Evolutionary conservation across 30 jellyfish, hydroid and myxozoan species (phyloP).

Genomic region (Turritopsis rubra): DNA sequence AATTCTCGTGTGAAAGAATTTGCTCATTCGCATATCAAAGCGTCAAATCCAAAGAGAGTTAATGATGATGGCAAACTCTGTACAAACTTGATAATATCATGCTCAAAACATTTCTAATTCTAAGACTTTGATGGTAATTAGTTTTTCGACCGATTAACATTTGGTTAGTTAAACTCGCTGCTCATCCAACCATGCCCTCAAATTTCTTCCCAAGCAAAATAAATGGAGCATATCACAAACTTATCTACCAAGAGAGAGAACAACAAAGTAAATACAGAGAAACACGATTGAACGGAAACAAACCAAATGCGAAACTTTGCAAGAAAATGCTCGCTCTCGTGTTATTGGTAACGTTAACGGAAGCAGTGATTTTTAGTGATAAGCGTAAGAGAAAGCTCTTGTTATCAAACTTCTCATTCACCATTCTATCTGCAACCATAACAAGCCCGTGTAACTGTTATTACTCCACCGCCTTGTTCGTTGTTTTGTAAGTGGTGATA

Average conservation of each 20-base stretch:
- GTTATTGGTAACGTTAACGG: neutral
- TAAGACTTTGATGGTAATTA: neutral
- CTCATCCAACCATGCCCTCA: neutral
- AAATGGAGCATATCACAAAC: neutral
- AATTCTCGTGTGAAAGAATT: too few relatives aligned
- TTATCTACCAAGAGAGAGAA: neutral
- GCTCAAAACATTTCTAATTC: neutral
- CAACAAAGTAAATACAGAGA: neutral
- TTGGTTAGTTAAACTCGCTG: neutral
- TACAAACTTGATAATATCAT: neutral
- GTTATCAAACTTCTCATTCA: neutral
- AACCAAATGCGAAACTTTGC: neutral
- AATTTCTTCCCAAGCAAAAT: neutral
- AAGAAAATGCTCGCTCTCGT: neutral
- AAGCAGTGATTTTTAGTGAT: constrained; percentile 11
- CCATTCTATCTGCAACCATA: neutral
- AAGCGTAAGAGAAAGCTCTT: neutral
- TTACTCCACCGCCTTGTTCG: neutral
- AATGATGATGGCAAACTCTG: too few relatives aligned
- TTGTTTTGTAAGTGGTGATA: neutral
- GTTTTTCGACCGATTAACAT: neutral
- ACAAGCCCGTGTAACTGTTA: neutral
- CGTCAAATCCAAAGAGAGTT: too few relatives aligned
- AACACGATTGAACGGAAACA: neutral
- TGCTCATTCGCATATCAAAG: too few relatives aligned